These are phyloP conservation scores for Nettapus auritus DNA, from an alignment of 2,113 vertebrate genomes.

Conservation along the genomic window DNA sequence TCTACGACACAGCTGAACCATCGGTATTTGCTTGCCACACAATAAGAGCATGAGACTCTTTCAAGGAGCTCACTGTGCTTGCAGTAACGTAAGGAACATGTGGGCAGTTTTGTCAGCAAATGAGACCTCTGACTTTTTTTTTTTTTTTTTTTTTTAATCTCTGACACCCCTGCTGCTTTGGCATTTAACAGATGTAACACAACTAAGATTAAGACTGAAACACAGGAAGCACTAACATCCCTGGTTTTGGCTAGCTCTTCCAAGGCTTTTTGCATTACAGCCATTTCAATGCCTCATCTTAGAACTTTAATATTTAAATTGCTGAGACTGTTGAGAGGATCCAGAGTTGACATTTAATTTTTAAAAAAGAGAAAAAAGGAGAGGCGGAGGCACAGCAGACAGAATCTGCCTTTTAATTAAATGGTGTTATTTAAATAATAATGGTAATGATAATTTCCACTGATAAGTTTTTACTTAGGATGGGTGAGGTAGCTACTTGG, in stretches of 20 bases:
- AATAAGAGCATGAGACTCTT: background rate
- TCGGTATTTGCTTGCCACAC: fast-evolving
- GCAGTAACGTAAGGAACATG: background rate
- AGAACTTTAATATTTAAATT: conserved; percentile 8
- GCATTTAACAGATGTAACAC: background rate
- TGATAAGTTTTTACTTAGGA: background rate
- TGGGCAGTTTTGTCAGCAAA: background rate
- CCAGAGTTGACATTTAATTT: background rate
- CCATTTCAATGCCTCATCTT: background rate
- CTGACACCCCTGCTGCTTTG: background rate
- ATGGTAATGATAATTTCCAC: background rate
- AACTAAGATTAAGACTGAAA: background rate
- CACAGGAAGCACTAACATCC: background rate
- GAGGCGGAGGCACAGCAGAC: background rate
- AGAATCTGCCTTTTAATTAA: conserved; percentile 1
- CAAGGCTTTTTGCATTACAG: background rate
- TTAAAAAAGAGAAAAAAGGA: background rate
- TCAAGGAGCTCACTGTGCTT: background rate
- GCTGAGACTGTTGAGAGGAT: background rate
- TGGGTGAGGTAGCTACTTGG: background rate
- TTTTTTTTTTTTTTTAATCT: background rate
- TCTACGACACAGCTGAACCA: background rate
- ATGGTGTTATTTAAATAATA: background rate
- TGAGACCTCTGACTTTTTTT: background rate
- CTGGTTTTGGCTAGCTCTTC: background rate